phyloP scores from a whole-genome alignment of 1,140 invertebrate genomes.

The Zaprionus gabonicus region DNA sequence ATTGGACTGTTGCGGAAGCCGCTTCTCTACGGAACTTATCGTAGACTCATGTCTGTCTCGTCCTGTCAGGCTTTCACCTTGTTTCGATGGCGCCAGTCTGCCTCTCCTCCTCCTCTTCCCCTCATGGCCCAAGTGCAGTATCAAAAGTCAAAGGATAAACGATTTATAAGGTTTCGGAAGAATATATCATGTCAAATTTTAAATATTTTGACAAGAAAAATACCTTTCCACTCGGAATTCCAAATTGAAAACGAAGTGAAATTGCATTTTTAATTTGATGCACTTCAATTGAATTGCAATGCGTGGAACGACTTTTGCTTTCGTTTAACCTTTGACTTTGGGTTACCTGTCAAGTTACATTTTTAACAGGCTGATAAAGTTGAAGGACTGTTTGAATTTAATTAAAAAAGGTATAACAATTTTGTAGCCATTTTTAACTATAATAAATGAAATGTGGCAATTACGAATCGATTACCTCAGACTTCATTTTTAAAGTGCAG shows the following conservation, averaged over 20 bases:
- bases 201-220: conserved; percentile 54
- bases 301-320: conserved; percentile 28
- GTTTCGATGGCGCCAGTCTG: conserved; percentile 47
- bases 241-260: conserved; percentile 26
- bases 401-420: no score
- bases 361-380: no score
- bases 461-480: no score
- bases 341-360: neutral
- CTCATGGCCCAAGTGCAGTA: conserved; percentile 57
- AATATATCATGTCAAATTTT: conserved; percentile 17
- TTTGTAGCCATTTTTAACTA: no score
- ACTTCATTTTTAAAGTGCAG: no score
- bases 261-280: conserved; percentile 13
- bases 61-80: conserved; percentile 35
- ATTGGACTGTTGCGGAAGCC: conserved; percentile 60
- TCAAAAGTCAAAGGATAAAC: conserved; percentile 68
- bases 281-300: conserved; percentile 6
- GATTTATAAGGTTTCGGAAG: neutral
- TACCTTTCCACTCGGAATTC: conserved; percentile 9
- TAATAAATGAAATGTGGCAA: no score
- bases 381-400: no score
- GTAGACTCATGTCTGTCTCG: conserved; percentile 35
- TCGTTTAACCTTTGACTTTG: conserved; percentile 11
- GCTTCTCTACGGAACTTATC: conserved; percentile 28
- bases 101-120: neutral